A percentile compares a stretch with the other conserved stretches of the same genome.
These are phyloP conservation scores for Eretmochelys imbricata DNA, from an alignment of 2,113 vertebrate species.

Conservation along the genomic window DNA sequence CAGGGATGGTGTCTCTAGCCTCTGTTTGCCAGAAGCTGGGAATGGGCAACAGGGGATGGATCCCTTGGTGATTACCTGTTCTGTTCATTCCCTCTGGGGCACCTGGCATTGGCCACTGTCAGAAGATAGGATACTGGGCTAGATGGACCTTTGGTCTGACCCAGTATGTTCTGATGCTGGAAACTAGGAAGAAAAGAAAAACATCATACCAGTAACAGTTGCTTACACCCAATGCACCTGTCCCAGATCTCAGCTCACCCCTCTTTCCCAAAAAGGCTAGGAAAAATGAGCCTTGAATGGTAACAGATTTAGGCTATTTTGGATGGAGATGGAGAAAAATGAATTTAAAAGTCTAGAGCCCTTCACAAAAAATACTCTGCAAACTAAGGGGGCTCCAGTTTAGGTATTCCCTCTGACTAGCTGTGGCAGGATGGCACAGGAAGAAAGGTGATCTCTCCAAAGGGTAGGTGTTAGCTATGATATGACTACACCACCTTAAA, in stretches of 20 bases:
- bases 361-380: background rate
- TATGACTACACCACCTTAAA: no score
- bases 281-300: background rate
- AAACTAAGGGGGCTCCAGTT: background rate
- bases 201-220: background rate
- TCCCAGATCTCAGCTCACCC: background rate
- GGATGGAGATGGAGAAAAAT: background rate
- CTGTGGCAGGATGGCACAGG: background rate
- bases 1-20: no score
- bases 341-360: background rate
- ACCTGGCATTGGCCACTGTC: no score
- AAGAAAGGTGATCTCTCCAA: no score
- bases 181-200: background rate
- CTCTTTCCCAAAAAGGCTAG: background rate
- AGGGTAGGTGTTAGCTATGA: no score
- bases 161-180: background rate
- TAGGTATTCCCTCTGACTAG: accelerated
- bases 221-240: background rate
- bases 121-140: no score
- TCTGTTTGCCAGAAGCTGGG: no score
- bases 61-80: no score
- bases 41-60: no score
- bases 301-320: background rate
- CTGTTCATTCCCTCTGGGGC: no score
- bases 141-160: no score